Evolutionary conservation across 2,888 invertebrate genomes (phyloP), one percentile per base, ranked within the genome.

Genomic region (Tenthredo distinguenda): DNA sequence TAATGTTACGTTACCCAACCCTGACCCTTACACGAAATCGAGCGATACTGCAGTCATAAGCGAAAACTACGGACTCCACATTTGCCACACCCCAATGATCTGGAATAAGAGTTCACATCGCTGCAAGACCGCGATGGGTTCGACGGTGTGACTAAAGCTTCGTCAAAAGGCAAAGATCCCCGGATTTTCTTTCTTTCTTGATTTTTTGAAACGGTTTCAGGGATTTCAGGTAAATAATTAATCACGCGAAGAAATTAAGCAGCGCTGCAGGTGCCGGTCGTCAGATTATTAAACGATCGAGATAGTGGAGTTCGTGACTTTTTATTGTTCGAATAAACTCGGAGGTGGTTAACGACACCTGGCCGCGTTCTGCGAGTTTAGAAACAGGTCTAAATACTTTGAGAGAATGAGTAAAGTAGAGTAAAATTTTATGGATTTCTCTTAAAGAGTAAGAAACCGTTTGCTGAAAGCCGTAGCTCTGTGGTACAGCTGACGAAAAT

Each of bases 21-120:
- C 50, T 77, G 77, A 77, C 77, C 77, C 77, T 77, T 50, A 34
- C 31, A 77, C 77, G 31, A 26, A 77, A 77, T 81, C 62, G 40
- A 31, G 40, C 81, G 58, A 81, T 81, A 81, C 81, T 62, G 62
- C 62, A 81, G 62, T 81, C 62, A 58, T 58, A 77, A 77, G 77
- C 47, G 47, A 77, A 77, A 77, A 55, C 77, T 77, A 77, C 50
- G 31, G 26, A 50, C 34, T 34, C 40, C 62, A 40, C 58, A 34
- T 81, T 62, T 21, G 40, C 37, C 34, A 55, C 31, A 58, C 26
- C 37, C 50, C 58, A 40, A 62, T 37, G 40, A 58, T 62, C 40
- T 26, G 40, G 58, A 81, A 81, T 81, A 37, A 62, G 37, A 58
- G 81, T 62, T 58, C 40, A 40, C 15, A 34, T 7, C 18, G 34